Conservation (phyloP, 2,888 invertebrate species). For the Patella depressa region DNA sequence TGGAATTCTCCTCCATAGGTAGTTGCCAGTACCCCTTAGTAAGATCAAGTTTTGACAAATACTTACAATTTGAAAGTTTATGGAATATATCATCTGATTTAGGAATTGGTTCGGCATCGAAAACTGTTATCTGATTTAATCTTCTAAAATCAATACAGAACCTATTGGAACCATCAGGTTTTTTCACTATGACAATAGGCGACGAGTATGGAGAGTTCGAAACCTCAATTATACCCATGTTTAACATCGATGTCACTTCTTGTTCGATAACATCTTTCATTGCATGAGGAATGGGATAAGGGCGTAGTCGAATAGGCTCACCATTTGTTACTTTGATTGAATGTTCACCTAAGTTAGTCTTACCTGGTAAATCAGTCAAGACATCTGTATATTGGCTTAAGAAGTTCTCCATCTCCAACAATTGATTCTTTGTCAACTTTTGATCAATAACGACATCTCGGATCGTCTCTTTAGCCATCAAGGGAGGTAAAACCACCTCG, state of each 20-base stretch:
- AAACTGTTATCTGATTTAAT: constrained; percentile 40
- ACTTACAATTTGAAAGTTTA: neutral
- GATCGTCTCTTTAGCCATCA: neutral
- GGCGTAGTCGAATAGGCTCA: constrained; percentile 19
- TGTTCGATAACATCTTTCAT: too few relatives aligned
- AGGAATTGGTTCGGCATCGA: constrained; percentile 38
- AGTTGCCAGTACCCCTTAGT: neutral
- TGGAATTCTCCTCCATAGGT: neutral
- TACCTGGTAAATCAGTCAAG: constrained; percentile 14
- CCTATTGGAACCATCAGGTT: constrained; percentile 35
- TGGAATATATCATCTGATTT: constrained; percentile 1
- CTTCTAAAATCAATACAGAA: constrained; percentile 43
- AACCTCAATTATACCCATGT: constrained; percentile 36
- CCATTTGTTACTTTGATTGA: constrained; percentile 17
- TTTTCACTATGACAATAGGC: constrained; percentile 38
- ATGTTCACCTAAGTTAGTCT: constrained; percentile 20
- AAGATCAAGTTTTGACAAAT: constrained; percentile 3
- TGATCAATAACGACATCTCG: neutral
- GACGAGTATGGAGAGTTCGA: constrained; percentile 38
- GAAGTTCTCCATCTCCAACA: neutral
- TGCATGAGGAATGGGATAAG: constrained; percentile 34
- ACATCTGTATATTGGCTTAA: neutral
- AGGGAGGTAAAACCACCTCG: neutral
- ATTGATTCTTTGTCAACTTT: too few relatives aligned
- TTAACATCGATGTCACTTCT: constrained; percentile 30